Percentiles rank a stretch among this genome's conserved stretches.
Evolutionary conservation across 1,140 invertebrate species (phyloP).

Genomic region (Cydia splendana): DNA sequence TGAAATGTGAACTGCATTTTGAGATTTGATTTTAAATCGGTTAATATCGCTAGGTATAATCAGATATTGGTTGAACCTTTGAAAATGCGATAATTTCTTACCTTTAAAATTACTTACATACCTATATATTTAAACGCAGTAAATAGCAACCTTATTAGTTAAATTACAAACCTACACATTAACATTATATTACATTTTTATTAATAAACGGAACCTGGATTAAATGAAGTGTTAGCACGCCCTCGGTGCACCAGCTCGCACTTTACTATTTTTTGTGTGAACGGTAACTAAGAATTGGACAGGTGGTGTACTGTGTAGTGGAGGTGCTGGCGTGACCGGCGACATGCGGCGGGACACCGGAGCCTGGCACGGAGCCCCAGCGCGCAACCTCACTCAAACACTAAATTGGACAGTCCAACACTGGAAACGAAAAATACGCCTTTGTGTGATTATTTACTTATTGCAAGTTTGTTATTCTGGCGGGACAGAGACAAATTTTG

Average conservation of each 20-base stretch:
- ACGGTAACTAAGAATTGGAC: background rate
- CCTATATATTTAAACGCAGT: no score
- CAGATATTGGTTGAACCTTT: no score
- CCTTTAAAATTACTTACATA: no score
- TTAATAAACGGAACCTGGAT: no score
- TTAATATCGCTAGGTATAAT: background rate
- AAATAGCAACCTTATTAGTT: no score
- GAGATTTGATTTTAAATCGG: background rate
- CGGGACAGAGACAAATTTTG: no score
- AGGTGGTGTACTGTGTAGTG: background rate
- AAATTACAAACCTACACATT: no score
- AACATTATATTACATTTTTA: no score
- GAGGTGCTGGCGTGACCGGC: constrained; percentile 57
- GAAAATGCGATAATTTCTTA: no score
- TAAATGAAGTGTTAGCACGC: no score
- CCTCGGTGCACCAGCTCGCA: no score
- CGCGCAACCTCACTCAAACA: constrained; percentile 57
- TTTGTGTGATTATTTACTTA: constrained; percentile 41
- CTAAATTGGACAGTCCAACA: constrained; percentile 35
- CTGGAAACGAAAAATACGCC: constrained; percentile 45
- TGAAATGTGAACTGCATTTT: background rate
- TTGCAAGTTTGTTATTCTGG: constrained; percentile 13
- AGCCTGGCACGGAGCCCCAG: constrained; percentile 56
- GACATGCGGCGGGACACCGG: constrained; percentile 62
- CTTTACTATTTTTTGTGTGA: no score